Percentiles rank a stretch among this genome's conserved stretches.
Conservation (phyloP, 2,113 vertebrate genomes). For the Suncus etruscus region DNA sequence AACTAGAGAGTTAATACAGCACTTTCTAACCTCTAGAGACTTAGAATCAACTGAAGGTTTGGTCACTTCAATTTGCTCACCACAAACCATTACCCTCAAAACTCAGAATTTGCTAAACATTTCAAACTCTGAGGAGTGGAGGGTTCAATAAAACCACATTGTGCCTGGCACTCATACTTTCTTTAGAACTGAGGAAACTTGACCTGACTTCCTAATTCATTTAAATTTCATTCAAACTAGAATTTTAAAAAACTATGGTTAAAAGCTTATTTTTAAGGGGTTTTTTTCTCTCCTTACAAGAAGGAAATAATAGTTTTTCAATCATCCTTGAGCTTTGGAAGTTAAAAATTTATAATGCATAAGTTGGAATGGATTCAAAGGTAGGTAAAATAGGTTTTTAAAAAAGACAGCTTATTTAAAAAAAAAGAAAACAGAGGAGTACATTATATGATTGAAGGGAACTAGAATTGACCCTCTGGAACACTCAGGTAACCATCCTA, state of each 20-base stretch:
- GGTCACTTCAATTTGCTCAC: conserved; percentile 76
- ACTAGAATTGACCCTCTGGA: background rate
- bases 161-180: conserved; percentile 71
- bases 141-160: conserved; percentile 79
- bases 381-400: conserved; percentile 30
- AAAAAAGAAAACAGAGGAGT: background rate
- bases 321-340: conserved; percentile 25
- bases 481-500: background rate
- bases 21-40: conserved; percentile 73
- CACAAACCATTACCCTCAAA: conserved; percentile 80
- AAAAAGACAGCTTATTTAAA: conserved; percentile 46
- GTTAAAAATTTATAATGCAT: conserved; percentile 19
- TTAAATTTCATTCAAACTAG: conserved; percentile 80
- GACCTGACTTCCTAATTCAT: conserved; percentile 79
- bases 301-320: conserved; percentile 62
- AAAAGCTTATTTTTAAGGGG: conserved; percentile 62
- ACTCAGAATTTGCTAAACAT: conserved; percentile 76
- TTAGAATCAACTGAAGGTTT: conserved; percentile 69
- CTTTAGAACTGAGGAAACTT: conserved; percentile 64
- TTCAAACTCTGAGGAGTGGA: conserved; percentile 72
- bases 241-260: conserved; percentile 66
- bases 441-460: background rate
- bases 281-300: conserved; percentile 46
- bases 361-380: background rate
- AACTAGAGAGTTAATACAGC: conserved; percentile 70